These are phyloP conservation scores for Enteromius viviparus DNA, from an alignment of 2,797 vertebrate genomes.

Conservation along the genomic window DNA sequence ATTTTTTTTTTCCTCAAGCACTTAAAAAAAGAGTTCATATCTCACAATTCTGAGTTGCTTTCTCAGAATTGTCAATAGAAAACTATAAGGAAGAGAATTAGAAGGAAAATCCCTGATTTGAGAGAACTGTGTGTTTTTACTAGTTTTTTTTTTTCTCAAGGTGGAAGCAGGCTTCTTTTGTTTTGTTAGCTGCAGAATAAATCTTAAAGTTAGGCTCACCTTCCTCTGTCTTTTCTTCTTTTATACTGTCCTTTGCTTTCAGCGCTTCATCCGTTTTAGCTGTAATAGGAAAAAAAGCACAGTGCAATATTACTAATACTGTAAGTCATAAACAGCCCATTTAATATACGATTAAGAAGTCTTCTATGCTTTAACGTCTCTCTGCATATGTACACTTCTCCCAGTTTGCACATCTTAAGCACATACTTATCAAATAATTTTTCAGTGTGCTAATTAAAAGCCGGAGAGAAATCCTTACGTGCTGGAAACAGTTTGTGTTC, in stretches of 20 bases:
- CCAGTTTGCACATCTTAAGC: background rate
- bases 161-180: no score
- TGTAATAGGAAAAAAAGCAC: slow-evolving; percentile 65
- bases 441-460: slow-evolving; percentile 77
- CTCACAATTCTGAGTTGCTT: background rate
- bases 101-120: background rate
- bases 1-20: no score
- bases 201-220: slow-evolving; percentile 73
- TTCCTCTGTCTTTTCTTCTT: slow-evolving; percentile 89
- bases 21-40: no score
- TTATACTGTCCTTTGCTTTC: slow-evolving; percentile 89
- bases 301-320: background rate
- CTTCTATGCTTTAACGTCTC: background rate
- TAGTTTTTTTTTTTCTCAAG: no score
- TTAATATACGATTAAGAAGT: background rate
- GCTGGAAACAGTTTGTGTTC: slow-evolving; percentile 74
- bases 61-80: background rate
- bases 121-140: no score
- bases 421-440: slow-evolving; percentile 66
- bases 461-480: slow-evolving; percentile 76
- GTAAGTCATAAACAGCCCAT: background rate
- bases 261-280: slow-evolving; percentile 93
- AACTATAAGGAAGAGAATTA: background rate
- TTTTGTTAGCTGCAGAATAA: background rate
- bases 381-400: slow-evolving; percentile 14